Conservation (phyloP, 2,797 vertebrate species). For the Phataginus tricuspis region DNA sequence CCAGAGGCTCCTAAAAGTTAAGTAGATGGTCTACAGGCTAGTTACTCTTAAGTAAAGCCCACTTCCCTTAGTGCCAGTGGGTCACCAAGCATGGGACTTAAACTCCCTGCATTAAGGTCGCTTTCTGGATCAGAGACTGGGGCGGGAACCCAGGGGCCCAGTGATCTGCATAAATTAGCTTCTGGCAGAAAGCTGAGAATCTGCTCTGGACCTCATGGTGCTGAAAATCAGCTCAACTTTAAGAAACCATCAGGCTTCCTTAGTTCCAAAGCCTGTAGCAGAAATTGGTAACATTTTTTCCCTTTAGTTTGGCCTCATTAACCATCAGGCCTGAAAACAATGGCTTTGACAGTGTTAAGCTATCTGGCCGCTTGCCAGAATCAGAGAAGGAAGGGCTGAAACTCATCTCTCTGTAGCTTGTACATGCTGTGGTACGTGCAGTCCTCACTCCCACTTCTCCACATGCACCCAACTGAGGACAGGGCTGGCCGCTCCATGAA, state of each 20-base stretch:
- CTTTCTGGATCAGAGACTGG: background rate
- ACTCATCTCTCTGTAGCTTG: rapidly evolving
- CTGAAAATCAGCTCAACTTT: background rate
- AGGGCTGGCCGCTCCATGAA: background rate
- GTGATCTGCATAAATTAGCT: background rate
- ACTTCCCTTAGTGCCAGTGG: background rate
- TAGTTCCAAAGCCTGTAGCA: background rate
- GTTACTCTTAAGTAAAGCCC: background rate
- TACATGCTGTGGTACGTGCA: rapidly evolving
- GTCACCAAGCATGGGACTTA: background rate
- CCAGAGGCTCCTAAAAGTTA: background rate
- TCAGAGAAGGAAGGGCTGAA: background rate
- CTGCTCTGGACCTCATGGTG: too few species aligned
- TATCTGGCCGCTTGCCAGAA: background rate
- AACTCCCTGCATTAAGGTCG: background rate
- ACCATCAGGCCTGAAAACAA: background rate
- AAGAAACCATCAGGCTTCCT: background rate
- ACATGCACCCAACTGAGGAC: background rate
- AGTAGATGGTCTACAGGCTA: background rate
- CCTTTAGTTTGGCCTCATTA: background rate
- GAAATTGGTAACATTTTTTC: background rate
- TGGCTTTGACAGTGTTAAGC: background rate
- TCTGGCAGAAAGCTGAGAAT: background rate
- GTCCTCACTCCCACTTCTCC: background rate
- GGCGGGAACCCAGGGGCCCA: background rate